phyloP scores from a whole-genome alignment of 2,888 invertebrate species.

The Spisula subtruncata region DNA sequence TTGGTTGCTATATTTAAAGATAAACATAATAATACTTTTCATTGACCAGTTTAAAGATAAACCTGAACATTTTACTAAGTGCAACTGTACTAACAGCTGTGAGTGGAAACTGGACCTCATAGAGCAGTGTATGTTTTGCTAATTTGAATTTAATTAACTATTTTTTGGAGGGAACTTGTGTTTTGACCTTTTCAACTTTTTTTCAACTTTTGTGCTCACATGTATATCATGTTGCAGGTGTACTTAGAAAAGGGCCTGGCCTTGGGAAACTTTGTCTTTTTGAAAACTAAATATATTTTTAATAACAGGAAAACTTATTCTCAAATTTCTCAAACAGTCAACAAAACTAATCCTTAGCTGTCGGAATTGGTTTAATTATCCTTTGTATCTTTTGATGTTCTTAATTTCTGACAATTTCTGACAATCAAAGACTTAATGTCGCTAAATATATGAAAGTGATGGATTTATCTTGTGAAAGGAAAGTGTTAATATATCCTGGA shows the following conservation, averaged over 20 bases:
- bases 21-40: too few species aligned
- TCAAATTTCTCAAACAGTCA: not conserved
- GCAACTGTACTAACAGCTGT: not conserved
- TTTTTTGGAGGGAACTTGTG: not conserved
- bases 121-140: not conserved
- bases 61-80: too few species aligned
- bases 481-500: conserved; percentile 33
- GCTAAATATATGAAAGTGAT: conserved; percentile 22
- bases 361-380: conserved; percentile 19
- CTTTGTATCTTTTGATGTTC: conserved; percentile 4
- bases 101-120: not conserved
- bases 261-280: conserved; percentile 4
- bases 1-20: too few species aligned
- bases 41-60: not conserved
- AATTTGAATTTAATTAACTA: conserved; percentile 34
- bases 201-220: conserved; percentile 28
- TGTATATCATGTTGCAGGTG: conserved; percentile 6
- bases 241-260: not conserved
- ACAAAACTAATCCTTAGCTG: not conserved
- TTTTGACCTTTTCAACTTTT: conserved; percentile 39
- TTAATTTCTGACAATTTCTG: conserved; percentile 19
- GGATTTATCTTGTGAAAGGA: conserved; percentile 30
- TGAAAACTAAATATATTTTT: conserved; percentile 14
- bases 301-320: not conserved
- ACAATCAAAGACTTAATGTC: not conserved